A percentile compares a stretch with the other conserved stretches of the same genome.
phyloP scores from a whole-genome alignment of 2,113 vertebrate species.

The Elephas maximus region DNA sequence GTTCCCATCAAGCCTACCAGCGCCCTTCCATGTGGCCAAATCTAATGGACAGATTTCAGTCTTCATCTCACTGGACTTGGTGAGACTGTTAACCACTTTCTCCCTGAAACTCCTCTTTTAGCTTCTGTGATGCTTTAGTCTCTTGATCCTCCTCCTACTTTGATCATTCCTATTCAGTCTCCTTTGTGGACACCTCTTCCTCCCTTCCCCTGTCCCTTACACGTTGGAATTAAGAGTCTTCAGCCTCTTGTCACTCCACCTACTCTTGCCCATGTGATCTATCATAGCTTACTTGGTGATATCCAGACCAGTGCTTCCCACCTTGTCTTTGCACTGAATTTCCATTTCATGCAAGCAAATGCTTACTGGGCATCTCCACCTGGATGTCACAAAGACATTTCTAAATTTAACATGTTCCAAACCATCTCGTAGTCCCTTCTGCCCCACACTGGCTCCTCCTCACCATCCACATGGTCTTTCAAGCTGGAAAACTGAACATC shows the following conservation, averaged over 20 bases:
- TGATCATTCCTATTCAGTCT: neutral
- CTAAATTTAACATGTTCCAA: neutral
- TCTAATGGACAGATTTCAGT: neutral
- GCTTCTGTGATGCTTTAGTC: neutral
- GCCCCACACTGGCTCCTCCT: neutral
- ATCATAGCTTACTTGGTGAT: neutral
- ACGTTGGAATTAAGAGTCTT: neutral
- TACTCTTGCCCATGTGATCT: neutral
- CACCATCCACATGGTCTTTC: neutral
- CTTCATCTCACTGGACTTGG: neutral
- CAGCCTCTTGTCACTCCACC: neutral
- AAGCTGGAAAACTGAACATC: neutral
- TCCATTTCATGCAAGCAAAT: neutral
- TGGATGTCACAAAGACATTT: neutral
- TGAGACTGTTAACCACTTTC: neutral
- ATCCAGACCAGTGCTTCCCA: neutral
- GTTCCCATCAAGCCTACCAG: no score
- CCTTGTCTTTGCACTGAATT: neutral
- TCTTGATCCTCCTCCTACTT: neutral
- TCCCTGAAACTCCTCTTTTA: neutral
- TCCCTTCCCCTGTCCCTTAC: neutral
- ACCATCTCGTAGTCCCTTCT: neutral
- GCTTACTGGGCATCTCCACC: neutral
- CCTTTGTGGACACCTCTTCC: neutral
- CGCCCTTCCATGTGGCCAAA: neutral